Percentiles rank a stretch among this genome's conserved stretches.
These are phyloP conservation scores for Vespertilio murinus DNA, from an alignment of 2,797 vertebrate species.

Conservation along the genomic window DNA sequence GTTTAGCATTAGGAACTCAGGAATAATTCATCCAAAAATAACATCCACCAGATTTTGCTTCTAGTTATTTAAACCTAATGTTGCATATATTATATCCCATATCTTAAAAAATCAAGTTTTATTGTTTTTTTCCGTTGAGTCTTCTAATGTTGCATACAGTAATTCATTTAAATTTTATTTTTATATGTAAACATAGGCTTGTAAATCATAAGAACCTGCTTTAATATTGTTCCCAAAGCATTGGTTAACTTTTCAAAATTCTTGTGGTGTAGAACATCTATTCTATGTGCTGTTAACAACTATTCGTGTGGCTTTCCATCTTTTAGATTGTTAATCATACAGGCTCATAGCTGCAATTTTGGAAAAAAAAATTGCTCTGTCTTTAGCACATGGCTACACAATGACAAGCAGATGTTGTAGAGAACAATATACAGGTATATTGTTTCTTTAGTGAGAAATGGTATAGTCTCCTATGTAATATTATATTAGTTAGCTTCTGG, in stretches of 20 bases:
- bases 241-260: not conserved
- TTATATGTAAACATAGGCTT: not conserved
- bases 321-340: not conserved
- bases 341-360: not conserved
- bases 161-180: not conserved
- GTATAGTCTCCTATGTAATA: not conserved
- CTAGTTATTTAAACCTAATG: not conserved
- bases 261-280: not conserved
- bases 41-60: not conserved
- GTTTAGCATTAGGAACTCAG: not conserved
- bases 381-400: not conserved
- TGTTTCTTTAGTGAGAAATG: not conserved
- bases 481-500: not conserved
- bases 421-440: not conserved
- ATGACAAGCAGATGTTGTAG: not conserved
- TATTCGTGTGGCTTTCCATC: not conserved
- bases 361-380: not conserved
- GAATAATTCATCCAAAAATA: not conserved
- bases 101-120: not conserved
- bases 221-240: not conserved
- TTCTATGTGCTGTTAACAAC: not conserved
- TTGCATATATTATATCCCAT: not conserved
- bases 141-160: not conserved
- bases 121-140: not conserved
- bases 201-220: not conserved